A percentile compares a stretch with the other conserved stretches of the same genome.
phyloP scores from a whole-genome alignment of 2,113 vertebrate genomes.

The Tichodroma muraria region DNA sequence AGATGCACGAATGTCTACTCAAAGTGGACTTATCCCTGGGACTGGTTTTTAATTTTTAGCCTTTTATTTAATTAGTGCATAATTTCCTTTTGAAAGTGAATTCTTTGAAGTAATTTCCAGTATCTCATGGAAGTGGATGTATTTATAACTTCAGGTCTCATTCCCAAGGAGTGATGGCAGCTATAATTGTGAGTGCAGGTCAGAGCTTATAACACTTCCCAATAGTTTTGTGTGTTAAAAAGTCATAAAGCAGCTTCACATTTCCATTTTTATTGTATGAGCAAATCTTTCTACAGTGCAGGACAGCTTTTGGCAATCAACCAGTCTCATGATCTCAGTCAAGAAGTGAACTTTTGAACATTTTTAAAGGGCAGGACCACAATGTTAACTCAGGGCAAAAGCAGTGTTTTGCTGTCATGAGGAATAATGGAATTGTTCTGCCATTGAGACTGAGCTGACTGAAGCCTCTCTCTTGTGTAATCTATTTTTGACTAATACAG shows the following conservation, averaged over 20 bases:
- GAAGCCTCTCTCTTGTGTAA: not conserved
- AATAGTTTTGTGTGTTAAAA: slow-evolving; percentile 6
- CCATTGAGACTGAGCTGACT: not conserved
- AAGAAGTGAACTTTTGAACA: not conserved
- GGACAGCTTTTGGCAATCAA: not conserved
- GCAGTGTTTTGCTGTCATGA: not conserved
- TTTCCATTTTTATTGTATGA: slow-evolving; percentile 51
- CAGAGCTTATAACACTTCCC: slow-evolving; percentile 12
- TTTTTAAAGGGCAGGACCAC: slow-evolving; percentile 3
- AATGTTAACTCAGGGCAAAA: not conserved
- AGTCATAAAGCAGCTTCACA: slow-evolving; percentile 14
- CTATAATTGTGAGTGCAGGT: slow-evolving; percentile 2
- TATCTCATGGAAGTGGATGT: not conserved
- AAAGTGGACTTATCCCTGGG: not conserved
- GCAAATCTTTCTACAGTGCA: not conserved
- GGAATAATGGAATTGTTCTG: not conserved
- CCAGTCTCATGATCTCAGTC: not conserved
- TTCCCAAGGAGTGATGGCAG: not conserved
- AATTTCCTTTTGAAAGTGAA: slow-evolving; percentile 27
- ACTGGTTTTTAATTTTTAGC: not conserved
- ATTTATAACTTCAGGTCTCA: slow-evolving; percentile 5
- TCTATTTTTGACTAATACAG: not conserved
- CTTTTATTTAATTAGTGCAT: not conserved
- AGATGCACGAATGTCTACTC: not conserved
- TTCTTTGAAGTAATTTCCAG: slow-evolving; percentile 24